These are phyloP conservation scores for Zonitis immaculata DNA, from an alignment of 2,888 invertebrate genomes.

Conservation along the genomic window DNA sequence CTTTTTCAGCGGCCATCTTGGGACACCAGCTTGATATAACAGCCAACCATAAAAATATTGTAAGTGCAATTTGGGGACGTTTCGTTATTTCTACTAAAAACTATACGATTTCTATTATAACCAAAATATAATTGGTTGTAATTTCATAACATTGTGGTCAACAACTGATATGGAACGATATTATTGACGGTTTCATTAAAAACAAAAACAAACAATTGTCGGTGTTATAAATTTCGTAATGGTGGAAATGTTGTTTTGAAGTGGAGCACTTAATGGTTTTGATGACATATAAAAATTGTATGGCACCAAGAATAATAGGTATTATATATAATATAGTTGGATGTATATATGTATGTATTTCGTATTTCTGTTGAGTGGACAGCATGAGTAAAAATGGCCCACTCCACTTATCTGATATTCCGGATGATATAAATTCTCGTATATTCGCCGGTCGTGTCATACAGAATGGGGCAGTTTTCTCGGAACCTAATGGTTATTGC, in stretches of 20 bases:
- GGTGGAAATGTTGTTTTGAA: too few relatives aligned
- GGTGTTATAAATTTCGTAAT: too few relatives aligned
- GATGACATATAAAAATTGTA: neutral
- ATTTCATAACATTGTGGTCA: too few relatives aligned
- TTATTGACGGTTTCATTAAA: too few relatives aligned
- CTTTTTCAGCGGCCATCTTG: conserved; percentile 25
- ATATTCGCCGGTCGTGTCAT: conserved; percentile 59
- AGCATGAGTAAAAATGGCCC: conserved; percentile 23
- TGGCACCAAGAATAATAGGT: neutral
- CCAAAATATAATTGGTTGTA: too few relatives aligned
- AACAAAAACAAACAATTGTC: too few relatives aligned
- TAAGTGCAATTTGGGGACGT: conserved; percentile 14
- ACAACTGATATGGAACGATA: too few relatives aligned
- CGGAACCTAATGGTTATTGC: conserved; percentile 60
- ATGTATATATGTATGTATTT: neutral
- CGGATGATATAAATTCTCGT: conserved; percentile 55
- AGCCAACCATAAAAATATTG: conserved; percentile 21
- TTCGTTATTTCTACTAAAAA: conserved; percentile 13
- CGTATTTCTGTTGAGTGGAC: conserved; percentile 11
- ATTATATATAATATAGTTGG: too few relatives aligned
- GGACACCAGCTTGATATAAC: conserved; percentile 23
- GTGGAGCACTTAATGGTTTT: neutral
- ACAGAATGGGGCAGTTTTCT: conserved; percentile 59
- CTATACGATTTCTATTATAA: neutral
- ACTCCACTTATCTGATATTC: conserved; percentile 39